A percentile compares a stretch with the other conserved stretches of the same genome.
phyloP scores from a whole-genome alignment of 2,888 invertebrate species.

The Ophioninae sp. region DNA sequence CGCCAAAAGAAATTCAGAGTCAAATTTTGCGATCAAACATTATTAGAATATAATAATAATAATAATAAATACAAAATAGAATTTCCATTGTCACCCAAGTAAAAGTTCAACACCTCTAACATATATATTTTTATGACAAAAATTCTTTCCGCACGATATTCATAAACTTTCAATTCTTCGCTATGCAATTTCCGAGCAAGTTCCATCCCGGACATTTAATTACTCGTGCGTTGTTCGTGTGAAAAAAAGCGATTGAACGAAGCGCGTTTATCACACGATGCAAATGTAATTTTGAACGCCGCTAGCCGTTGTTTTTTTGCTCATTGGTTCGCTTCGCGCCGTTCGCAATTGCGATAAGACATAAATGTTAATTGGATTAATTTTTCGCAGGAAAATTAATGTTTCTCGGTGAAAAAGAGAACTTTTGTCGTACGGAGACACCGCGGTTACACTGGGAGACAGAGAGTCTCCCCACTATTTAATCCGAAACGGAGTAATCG shows the following conservation, averaged over 20 bases:
- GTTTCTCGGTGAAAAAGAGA: slow-evolving; percentile 4
- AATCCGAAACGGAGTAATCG: slow-evolving; percentile 63
- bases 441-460: not conserved
- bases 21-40: not conserved
- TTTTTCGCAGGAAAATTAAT: slow-evolving; percentile 14
- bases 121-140: not conserved
- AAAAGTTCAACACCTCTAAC: too few species aligned
- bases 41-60: not conserved
- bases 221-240: not conserved
- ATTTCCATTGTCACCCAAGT: too few species aligned
- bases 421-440: not conserved
- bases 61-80: too few species aligned
- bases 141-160: not conserved
- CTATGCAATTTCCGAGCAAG: too few species aligned
- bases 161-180: not conserved
- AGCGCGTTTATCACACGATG: not conserved
- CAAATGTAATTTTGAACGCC: not conserved
- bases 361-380: not conserved
- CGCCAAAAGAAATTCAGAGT: too few species aligned
- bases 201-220: not conserved
- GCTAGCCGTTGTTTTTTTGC: not conserved
- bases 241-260: not conserved
- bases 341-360: not conserved
- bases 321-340: slow-evolving; percentile 1
- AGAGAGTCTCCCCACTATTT: slow-evolving; percentile 29